These are phyloP conservation scores for Whitmania pigra DNA, from an alignment of 1,140 invertebrate genomes.

Conservation along the genomic window DNA sequence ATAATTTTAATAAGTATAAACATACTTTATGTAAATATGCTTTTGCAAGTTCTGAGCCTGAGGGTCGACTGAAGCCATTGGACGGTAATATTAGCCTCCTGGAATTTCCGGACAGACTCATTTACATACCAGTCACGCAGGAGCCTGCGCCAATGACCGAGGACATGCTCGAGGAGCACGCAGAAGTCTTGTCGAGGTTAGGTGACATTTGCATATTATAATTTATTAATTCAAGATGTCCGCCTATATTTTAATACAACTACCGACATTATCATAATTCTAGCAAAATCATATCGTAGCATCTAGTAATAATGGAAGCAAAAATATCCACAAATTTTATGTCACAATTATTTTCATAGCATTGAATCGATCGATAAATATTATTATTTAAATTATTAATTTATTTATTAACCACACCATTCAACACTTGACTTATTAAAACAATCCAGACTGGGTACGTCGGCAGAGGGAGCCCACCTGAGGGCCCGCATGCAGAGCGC, in stretches of 20 bases:
- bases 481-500: conserved; percentile 86
- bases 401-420: not conserved
- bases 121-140: conserved; percentile 81
- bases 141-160: conserved; percentile 92
- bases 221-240: no score
- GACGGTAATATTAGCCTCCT: conserved; percentile 46
- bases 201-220: conserved; percentile 1
- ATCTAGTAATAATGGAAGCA: no score
- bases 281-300: no score
- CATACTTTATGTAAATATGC: no score
- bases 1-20: no score
- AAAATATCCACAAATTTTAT: no score
- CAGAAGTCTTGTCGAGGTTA: conserved; percentile 61
- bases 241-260: no score
- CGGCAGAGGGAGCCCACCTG: conserved; percentile 65
- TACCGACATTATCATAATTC: no score
- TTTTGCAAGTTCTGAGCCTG: not conserved
- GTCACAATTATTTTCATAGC: no score
- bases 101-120: conserved; percentile 31
- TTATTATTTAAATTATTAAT: conserved; percentile 1
- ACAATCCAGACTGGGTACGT: conserved; percentile 58
- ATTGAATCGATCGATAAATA: not conserved
- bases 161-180: conserved; percentile 84
- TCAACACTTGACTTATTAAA: not conserved
- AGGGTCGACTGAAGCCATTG: conserved; percentile 52